phyloP scores from a whole-genome alignment of 2,797 vertebrate species.

The Ctenopoma multispine region DNA sequence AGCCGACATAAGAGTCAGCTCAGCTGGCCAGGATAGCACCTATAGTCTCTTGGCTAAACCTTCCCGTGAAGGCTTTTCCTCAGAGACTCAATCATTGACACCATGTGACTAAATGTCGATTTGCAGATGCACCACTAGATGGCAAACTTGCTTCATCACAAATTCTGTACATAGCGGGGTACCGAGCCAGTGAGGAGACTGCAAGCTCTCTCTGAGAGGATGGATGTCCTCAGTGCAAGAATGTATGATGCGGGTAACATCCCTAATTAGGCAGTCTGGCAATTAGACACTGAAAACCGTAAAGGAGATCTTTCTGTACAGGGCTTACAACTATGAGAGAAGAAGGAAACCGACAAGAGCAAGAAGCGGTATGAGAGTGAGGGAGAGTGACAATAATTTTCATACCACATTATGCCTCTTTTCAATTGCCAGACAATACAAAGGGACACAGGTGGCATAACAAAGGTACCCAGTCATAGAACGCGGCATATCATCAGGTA shows the following conservation, averaged over 20 bases:
- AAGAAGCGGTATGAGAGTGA: constrained; percentile 48
- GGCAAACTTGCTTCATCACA: constrained; percentile 84
- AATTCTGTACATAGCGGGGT: constrained; percentile 35
- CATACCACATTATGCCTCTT: constrained; percentile 56
- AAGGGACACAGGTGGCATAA: constrained; percentile 71
- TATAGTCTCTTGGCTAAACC: constrained; percentile 74
- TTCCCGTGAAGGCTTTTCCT: constrained; percentile 77
- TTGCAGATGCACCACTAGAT: constrained; percentile 81
- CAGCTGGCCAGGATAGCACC: constrained; percentile 77
- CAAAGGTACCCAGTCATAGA: constrained; percentile 60
- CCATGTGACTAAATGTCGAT: constrained; percentile 47
- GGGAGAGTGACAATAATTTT: constrained; percentile 59
- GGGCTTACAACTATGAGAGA: constrained; percentile 62
- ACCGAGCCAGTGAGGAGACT: constrained; percentile 60
- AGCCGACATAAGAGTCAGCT: constrained; percentile 78
- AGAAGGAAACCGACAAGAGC: constrained; percentile 57
- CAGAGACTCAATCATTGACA: constrained; percentile 66
- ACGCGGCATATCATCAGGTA: constrained; percentile 49
- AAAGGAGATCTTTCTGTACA: constrained; percentile 70
- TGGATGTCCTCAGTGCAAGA: constrained; percentile 80
- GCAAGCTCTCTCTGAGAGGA: constrained; percentile 70
- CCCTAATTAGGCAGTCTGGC: constrained; percentile 81
- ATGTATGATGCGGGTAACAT: constrained; percentile 83
- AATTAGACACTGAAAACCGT: constrained; percentile 78
- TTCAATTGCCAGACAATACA: constrained; percentile 68